Base-by-base conservation (phyloP, 2,113 vertebrate species). In the Trogon surrucura region DNA sequence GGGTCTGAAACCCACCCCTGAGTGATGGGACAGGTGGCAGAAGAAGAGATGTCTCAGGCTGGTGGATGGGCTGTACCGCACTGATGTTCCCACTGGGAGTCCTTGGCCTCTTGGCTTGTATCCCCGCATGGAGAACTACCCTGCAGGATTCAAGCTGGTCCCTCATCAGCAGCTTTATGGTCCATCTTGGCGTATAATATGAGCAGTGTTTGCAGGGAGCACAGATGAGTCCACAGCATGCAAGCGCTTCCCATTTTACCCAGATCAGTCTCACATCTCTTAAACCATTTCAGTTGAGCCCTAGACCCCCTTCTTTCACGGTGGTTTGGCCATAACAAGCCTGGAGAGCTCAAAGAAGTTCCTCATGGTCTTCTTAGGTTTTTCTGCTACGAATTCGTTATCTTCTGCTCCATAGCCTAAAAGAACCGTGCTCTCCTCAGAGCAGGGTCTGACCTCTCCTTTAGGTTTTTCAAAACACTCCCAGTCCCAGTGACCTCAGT, bases 111-210 rank as follows among this genome's bases (percentile, higher is more conserved):
- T 79, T 21, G 15, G 26, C 9, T 69, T 26, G 5, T 50, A 13
- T 29, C 13, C 1, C 25, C 67, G 38, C 81, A 38, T 0, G 2
- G 57, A 81, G 30, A 70, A 32, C 53, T 60, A 56, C 34, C 23
- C 44, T 79, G 53, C 12, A 74, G 26, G 50, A 64, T 1, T 1
- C 26, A 60, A 13, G 34, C 0, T 45, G 26, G 20, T 30, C 53
- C 41, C 9, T 91, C 14, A 0, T 5, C 73, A 88, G 89, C 34
- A 79, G 53, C 29, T 51, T 70, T 10, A 5, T 29, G 47, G 26
- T 38, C 64, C 53, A 67, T 9, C 32, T 44, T 60, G 71, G 44
- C 15, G 77, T 60, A 3, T 21, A 77, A 50, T 15, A 34, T 0
- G 12, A 27, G 2, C 14, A 47, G 77, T 14, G 8, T 41, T 41